Evolutionary conservation across 2,888 invertebrate species (phyloP).

Genomic region (Eupithecia subfuscata): DNA sequence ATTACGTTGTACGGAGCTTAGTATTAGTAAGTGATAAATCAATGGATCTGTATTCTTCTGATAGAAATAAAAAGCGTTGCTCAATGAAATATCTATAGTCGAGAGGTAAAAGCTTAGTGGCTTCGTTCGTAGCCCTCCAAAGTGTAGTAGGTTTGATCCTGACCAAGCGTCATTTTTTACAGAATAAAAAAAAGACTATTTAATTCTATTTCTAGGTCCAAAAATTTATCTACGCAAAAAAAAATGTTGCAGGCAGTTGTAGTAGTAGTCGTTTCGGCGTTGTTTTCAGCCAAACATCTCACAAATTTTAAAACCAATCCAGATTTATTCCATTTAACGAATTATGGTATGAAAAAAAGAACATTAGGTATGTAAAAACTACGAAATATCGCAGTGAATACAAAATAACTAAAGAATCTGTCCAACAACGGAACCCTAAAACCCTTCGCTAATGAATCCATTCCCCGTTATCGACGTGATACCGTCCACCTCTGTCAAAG

Average conservation of each 20-base stretch:
- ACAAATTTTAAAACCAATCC: too few species aligned
- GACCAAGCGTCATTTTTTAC: too few species aligned
- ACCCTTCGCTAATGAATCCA: background rate
- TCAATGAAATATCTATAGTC: background rate
- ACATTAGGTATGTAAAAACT: too few species aligned
- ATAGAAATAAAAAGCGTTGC: constrained; percentile 14
- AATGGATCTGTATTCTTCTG: constrained; percentile 27
- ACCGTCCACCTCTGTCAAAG: background rate
- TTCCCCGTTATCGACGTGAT: background rate
- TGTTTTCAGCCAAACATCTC: too few species aligned
- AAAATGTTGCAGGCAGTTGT: too few species aligned
- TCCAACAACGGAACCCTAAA: background rate
- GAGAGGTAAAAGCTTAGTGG: background rate
- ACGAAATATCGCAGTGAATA: background rate
- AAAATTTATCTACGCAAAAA: too few species aligned
- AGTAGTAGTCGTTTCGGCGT: too few species aligned
- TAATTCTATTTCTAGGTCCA: too few species aligned
- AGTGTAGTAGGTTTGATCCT: background rate
- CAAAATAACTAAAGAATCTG: background rate
- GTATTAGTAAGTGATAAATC: constrained; percentile 26
- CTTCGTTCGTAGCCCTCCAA: background rate
- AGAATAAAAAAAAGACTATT: too few species aligned
- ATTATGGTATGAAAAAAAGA: too few species aligned
- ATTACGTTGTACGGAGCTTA: constrained; percentile 23
- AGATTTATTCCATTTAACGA: too few species aligned